A percentile compares a stretch with the other conserved stretches of the same genome.
Evolutionary conservation across 2,888 invertebrate genomes (phyloP).

Genomic region (Ditula angustiorana): DNA sequence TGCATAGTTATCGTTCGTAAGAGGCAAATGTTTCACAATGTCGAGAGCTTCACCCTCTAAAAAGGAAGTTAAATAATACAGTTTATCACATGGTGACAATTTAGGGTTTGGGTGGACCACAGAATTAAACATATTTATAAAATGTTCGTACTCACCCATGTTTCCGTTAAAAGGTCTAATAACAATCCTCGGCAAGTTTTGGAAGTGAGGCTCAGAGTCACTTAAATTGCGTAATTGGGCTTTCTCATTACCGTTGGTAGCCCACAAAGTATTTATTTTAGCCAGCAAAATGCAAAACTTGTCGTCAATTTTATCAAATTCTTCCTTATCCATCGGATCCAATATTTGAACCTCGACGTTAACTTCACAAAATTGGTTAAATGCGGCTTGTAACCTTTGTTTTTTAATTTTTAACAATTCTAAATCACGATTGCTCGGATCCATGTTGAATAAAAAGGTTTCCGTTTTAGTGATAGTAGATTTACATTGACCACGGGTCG

Average conservation of each 20-base stretch:
- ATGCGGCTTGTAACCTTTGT: background rate
- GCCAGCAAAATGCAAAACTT: background rate
- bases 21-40: too few species aligned
- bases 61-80: too few species aligned
- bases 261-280: background rate
- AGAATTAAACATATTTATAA: too few species aligned
- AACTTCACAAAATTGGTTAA: background rate
- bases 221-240: too few species aligned
- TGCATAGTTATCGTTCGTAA: background rate
- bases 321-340: background rate
- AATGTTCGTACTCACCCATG: too few species aligned
- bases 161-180: too few species aligned
- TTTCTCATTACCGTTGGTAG: background rate
- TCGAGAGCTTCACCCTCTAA: too few species aligned
- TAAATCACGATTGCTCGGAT: too few species aligned
- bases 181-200: background rate
- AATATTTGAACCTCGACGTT: background rate
- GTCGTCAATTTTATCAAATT: background rate
- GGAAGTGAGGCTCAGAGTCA: background rate
- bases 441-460: background rate
- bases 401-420: background rate
- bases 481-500: background rate
- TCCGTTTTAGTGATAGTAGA: background rate
- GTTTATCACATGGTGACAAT: too few species aligned
- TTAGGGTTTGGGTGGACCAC: too few species aligned